Conservation (phyloP, 1,140 invertebrate species). For the Drosophila jambulina region DNA sequence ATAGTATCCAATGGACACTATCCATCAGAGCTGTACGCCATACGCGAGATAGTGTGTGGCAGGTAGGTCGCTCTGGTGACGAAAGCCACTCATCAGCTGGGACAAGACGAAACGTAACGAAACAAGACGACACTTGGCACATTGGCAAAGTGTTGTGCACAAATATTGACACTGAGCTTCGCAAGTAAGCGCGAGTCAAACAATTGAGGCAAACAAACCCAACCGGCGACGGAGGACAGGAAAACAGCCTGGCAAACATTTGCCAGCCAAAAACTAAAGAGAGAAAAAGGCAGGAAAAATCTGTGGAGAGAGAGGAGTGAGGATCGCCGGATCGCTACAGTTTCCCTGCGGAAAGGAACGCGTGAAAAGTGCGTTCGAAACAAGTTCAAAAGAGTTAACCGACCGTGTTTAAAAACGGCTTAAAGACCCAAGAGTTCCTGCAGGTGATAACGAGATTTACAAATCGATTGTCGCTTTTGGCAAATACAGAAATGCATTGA, state of each 20-base stretch:
- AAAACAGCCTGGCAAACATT: conserved; percentile 47
- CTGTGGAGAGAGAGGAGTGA: background rate
- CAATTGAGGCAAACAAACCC: conserved; percentile 70
- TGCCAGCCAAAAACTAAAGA: conserved; percentile 16
- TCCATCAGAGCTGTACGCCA: conserved; percentile 12
- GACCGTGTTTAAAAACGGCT: conserved; percentile 72
- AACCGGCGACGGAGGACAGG: conserved; percentile 33
- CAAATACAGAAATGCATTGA: conserved; percentile 46
- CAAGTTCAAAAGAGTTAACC: conserved; percentile 67
- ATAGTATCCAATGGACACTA: background rate
- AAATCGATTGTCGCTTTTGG: conserved; percentile 75
- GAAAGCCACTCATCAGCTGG: conserved; percentile 31
- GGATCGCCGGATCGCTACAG: conserved; percentile 27
- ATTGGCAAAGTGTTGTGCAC: conserved; percentile 81
- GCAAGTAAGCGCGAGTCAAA: conserved; percentile 82
- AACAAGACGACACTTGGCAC: conserved; percentile 68
- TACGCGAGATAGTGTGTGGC: background rate
- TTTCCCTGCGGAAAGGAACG: conserved; percentile 45
- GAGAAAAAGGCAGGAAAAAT: conserved; percentile 18
- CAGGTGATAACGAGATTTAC: conserved; percentile 81
- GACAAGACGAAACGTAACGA: conserved; percentile 18
- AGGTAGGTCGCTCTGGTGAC: background rate
- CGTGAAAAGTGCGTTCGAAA: conserved; percentile 56
- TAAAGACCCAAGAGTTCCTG: conserved; percentile 38
- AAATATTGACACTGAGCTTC: conserved; percentile 79